Evolutionary conservation across 2,113 vertebrate genomes (phyloP), one percentile per base, ranked within the genome.

Genomic region (Lonchura striata): DNA sequence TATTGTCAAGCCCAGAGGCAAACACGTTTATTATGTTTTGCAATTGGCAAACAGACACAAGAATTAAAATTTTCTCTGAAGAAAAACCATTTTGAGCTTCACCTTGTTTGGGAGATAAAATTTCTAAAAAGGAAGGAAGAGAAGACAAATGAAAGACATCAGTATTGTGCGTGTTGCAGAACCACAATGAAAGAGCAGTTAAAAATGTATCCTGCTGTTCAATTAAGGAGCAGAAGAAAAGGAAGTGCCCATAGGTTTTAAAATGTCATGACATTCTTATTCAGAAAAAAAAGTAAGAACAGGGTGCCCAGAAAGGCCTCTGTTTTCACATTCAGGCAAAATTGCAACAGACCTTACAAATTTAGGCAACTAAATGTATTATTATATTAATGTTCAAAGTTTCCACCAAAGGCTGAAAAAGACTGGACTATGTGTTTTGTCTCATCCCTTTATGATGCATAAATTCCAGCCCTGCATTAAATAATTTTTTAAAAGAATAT

Each of bases 401-500:
- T 81, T 64, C 65, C 79, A 53, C 37, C 31, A 61, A 71, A 86
- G 31, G 54, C 57, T 69, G 87, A 65, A 89, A 95, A 65, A 53
- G 27, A 70, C 35, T 49, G 60, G 18, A 47, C 6, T 1, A 33
- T 61, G 28, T 0, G 8, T 71, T 90, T 79, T 82, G 37, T 37
- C 22, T 68, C 52, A 9, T 61, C n/a, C 41, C 16, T 68, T 82
- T 79, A 61, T 24, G 35, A 76, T n/a, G 37, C 19, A 90, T 61
- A 92, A 90, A 75, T 80, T 88, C 86, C 59, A 91, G 49, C 70
- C 19, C 33, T 23, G 15, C 59, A 84, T 50, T 69, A 90, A 76
- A 82, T 65, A 64, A 19, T 37, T 86, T 93, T 92, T 90, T 15
- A 25, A 91, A 90, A 96, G 41, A 77, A 39, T 72, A 86, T 81